Conservation (phyloP, 2,888 invertebrate genomes). For the Heliothis peltigera region DNA sequence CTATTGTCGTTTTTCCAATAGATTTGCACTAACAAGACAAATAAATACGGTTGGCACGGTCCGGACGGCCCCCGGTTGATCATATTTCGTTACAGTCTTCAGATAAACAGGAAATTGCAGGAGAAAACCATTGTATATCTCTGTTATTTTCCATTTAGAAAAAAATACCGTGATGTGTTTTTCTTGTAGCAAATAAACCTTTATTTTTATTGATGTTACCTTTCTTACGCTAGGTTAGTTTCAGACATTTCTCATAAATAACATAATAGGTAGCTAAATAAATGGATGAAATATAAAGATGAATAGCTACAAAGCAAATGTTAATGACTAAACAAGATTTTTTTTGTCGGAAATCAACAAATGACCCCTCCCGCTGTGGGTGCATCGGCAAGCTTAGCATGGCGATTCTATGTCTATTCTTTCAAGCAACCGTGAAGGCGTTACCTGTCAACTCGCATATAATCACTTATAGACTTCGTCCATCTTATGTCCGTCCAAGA, state of each 20-base stretch:
- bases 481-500: too few relatives aligned
- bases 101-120: constrained; percentile 74
- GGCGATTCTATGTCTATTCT: too few relatives aligned
- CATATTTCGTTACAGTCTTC: constrained; percentile 75
- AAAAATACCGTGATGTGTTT: constrained; percentile 39
- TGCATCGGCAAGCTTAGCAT: too few relatives aligned
- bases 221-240: not conserved
- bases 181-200: constrained; percentile 23
- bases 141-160: constrained; percentile 50
- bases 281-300: not conserved
- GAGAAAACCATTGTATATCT: constrained; percentile 55
- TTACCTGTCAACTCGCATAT: too few relatives aligned
- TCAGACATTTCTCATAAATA: constrained; percentile 8
- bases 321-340: not conserved
- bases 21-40: constrained; percentile 83
- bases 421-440: too few relatives aligned
- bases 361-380: too few relatives aligned
- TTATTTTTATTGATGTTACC: constrained; percentile 15
- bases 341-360: too few relatives aligned
- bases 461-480: too few relatives aligned
- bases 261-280: not conserved
- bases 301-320: not conserved
- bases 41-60: constrained; percentile 73
- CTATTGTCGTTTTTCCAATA: constrained; percentile 80
- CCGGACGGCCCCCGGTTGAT: constrained; percentile 67